Evolutionary conservation across 1,140 invertebrate species (phyloP).

Genomic region (Musca domestica): DNA sequence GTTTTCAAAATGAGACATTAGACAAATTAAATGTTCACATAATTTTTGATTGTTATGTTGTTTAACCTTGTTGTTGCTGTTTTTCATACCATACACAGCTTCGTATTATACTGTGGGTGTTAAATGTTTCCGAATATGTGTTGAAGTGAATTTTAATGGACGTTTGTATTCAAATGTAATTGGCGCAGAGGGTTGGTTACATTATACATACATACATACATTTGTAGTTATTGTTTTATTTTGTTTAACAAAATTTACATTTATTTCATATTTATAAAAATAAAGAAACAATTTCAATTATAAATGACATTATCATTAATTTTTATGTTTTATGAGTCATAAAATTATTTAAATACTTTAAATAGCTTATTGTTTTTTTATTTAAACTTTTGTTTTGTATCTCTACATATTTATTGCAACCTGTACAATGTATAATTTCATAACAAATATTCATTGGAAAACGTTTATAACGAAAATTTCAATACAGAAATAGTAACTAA

Average conservation of each 20-base stretch:
- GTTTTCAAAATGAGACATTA: slow-evolving; percentile 53
- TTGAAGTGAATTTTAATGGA: slow-evolving; percentile 7
- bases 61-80: not conserved
- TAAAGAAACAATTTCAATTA: not conserved
- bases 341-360: not conserved
- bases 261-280: slow-evolving; percentile 8
- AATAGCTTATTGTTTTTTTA: not conserved
- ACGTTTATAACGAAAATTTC: not conserved
- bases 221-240: not conserved
- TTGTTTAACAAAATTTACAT: slow-evolving; percentile 4
- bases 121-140: not conserved
- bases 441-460: not conserved
- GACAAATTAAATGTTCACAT: slow-evolving; percentile 53
- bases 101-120: not conserved
- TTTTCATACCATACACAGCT: not conserved
- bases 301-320: slow-evolving; percentile 7
- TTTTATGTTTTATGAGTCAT: slow-evolving; percentile 15
- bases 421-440: not conserved
- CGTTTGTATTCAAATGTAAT: no score
- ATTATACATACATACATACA: no score
- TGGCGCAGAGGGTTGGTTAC: no score
- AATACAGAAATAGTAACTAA: not conserved
- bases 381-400: no score
- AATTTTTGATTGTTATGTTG: slow-evolving; percentile 48
- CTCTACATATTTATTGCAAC: no score